Conservation (phyloP, 1,140 invertebrate species). For the Tetramorium simillimum region DNA sequence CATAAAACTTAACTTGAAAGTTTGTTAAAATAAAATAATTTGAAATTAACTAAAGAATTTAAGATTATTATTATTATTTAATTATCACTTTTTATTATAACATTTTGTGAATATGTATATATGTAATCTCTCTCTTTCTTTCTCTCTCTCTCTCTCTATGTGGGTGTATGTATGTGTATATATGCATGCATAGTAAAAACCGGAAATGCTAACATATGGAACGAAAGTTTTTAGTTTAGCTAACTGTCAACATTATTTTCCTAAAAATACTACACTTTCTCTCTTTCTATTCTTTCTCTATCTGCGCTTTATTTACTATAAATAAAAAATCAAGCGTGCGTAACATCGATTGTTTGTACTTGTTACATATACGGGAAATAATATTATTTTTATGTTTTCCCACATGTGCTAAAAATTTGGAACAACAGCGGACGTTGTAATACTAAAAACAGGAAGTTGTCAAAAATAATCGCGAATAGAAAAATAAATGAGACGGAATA, state of each 20-base stretch:
- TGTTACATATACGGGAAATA: background rate
- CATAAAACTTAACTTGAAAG: background rate
- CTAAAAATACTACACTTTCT: conserved; percentile 28
- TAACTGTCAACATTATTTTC: conserved; percentile 33
- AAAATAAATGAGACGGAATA: background rate
- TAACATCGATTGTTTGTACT: conserved; percentile 27
- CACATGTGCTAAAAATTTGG: background rate
- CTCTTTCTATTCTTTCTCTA: background rate
- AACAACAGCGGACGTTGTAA: background rate
- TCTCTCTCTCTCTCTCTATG: background rate
- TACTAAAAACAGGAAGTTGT: background rate
- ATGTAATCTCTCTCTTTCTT: too few species aligned
- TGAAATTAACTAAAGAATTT: background rate
- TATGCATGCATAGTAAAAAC: background rate
- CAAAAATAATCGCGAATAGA: background rate
- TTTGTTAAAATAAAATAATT: background rate
- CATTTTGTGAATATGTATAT: too few species aligned
- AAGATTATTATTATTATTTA: background rate
- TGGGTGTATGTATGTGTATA: background rate
- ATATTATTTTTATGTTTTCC: conserved; percentile 26
- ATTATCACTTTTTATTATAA: background rate
- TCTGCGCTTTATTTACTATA: background rate
- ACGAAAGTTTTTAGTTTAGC: background rate
- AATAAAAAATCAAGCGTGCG: background rate
- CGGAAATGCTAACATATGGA: background rate